Conservation (phyloP, 2,113 vertebrate genomes). For the Tupaia tana region DNA sequence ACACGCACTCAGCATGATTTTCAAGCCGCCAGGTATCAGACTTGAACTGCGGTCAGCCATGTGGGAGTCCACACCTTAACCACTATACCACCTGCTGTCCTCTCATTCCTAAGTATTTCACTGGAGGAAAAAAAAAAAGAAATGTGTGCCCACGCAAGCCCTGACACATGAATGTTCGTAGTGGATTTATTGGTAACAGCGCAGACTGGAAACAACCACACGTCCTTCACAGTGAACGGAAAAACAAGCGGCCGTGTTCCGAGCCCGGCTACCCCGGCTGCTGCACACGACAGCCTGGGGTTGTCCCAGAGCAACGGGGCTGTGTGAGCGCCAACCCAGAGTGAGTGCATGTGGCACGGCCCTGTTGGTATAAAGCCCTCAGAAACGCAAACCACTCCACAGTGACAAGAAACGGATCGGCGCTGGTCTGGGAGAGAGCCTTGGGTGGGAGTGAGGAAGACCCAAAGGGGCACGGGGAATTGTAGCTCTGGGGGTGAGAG, state of each 20-base stretch:
- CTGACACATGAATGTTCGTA: rapidly evolving
- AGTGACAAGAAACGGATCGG: neutral
- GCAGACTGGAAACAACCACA: neutral
- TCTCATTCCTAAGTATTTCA: neutral
- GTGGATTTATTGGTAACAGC: neutral
- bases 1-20: too few relatives aligned
- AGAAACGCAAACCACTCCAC: neutral
- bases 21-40: too few relatives aligned
- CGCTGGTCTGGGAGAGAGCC: neutral
- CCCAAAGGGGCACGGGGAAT: rapidly evolving
- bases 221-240: neutral
- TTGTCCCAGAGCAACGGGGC: rapidly evolving
- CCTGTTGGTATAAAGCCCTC: neutral
- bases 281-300: rapidly evolving
- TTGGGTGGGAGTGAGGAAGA: neutral
- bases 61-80: too few relatives aligned
- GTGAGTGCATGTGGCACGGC: rapidly evolving
- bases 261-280: too few relatives aligned
- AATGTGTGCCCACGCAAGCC: rapidly evolving
- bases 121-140: neutral
- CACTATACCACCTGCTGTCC: too few relatives aligned
- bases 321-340: rapidly evolving
- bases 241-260: too few relatives aligned
- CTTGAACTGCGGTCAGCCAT: too few relatives aligned
- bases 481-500: neutral